Conservation (phyloP, 2,797 vertebrate genomes). For the Lacerta bilineata region DNA sequence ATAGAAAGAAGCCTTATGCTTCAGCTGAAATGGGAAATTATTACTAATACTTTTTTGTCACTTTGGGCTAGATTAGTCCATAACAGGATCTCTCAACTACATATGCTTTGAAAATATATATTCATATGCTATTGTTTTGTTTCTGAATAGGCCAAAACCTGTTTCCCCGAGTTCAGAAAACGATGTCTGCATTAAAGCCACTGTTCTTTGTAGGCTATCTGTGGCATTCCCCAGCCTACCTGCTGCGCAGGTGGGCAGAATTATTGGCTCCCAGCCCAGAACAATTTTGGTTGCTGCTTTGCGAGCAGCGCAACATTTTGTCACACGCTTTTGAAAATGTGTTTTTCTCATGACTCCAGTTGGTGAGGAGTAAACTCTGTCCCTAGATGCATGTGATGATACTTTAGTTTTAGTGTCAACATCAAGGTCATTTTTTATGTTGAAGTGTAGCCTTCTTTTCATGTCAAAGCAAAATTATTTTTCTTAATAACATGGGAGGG, state of each 20-base stretch:
- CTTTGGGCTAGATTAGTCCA: background rate
- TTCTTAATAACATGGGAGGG: constrained; percentile 7
- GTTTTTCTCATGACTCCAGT: background rate
- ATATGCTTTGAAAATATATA: background rate
- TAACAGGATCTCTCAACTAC: background rate
- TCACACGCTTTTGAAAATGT: background rate
- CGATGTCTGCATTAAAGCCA: background rate
- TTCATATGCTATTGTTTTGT: background rate
- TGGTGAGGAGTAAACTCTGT: background rate
- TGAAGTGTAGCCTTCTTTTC: background rate
- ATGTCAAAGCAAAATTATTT: background rate
- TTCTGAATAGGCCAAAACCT: background rate
- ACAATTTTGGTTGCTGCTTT: background rate
- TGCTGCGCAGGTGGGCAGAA: background rate
- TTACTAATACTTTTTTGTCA: background rate
- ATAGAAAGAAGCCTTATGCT: background rate
- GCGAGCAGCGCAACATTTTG: background rate
- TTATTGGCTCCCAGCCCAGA: background rate
- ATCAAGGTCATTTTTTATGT: background rate
- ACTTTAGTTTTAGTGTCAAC: background rate
- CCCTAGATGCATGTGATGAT: no score
- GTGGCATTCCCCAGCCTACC: background rate
- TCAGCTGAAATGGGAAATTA: background rate
- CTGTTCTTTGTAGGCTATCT: background rate
- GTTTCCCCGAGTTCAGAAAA: background rate